Evolutionary conservation across 2,797 vertebrate genomes (phyloP).

Genomic region (Simalia tracyae): DNA sequence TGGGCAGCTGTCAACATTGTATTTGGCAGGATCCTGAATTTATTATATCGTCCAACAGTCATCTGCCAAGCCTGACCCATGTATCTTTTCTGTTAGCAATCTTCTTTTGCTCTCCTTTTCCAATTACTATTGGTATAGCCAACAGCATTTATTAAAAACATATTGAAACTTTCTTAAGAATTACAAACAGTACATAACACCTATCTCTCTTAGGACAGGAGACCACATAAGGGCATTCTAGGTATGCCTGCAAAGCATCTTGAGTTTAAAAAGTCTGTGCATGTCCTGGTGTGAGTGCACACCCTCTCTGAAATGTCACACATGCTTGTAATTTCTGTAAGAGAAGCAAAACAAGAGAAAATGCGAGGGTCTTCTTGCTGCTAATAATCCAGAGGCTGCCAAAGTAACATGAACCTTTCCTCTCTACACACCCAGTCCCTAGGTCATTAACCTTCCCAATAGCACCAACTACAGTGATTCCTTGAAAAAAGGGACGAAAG

Average conservation of each 20-base stretch:
- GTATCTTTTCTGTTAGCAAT: slow-evolving; percentile 15
- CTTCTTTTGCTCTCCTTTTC: slow-evolving; percentile 3
- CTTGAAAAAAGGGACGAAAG: slow-evolving; percentile 57
- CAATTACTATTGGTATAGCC: not conserved
- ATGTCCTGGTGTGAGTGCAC: not conserved
- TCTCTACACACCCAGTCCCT: slow-evolving; percentile 69
- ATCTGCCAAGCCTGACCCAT: slow-evolving; percentile 27
- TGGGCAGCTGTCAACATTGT: slow-evolving; percentile 30
- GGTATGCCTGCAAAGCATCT: not conserved
- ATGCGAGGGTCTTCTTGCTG: slow-evolving; percentile 48
- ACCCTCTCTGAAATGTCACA: not conserved
- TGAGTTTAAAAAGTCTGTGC: not conserved
- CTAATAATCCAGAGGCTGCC: slow-evolving; percentile 58
- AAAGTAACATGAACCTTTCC: slow-evolving; percentile 61
- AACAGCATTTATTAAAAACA: slow-evolving; percentile 11
- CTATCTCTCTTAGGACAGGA: not conserved
- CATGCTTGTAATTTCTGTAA: slow-evolving; percentile 28
- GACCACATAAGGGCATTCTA: not conserved
- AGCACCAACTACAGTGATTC: slow-evolving; percentile 52
- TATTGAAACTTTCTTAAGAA: not conserved
- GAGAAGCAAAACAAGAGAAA: slow-evolving; percentile 28
- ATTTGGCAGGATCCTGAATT: not conserved
- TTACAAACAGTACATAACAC: not conserved
- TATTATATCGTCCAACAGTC: slow-evolving; percentile 28
- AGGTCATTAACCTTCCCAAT: slow-evolving; percentile 64